Base-by-base conservation (phyloP, 2,113 vertebrate species). In the Stegastes partitus region DNA sequence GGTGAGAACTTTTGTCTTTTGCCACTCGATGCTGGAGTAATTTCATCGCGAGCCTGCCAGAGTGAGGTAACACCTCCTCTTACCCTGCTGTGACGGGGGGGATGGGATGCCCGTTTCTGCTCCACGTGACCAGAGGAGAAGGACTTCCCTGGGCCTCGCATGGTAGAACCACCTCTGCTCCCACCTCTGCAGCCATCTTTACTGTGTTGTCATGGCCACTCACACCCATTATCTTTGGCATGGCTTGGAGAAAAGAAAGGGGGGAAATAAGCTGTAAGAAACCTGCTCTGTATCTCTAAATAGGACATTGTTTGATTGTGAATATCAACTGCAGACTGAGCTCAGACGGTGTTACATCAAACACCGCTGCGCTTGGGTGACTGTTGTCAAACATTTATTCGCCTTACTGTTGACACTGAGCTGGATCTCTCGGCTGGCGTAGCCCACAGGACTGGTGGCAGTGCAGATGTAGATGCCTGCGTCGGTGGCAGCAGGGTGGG, bases 361-460 rank as follows among this genome's bases (percentile, higher is more conserved):
- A 76, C 67, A 56, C 19, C 15, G 56, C 31, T 37, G 11, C 76
- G 69, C 74, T 88, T 74, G 66, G 74, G 34, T 69, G 58, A 54
- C 57, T 74, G 67, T 11, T 50, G 56, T 81, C 2, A 15, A 42
- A 53, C 50, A 44, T 77, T 15, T 23, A 5, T 81, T 62, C 22
- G 42, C 3, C 96, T 95, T 93, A 99, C 98, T 96, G 90, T 96
- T 97, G 77, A 99, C 84, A 3, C 94, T 96, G 16, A 99, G 96
- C 81, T 94, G 88, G 89, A 95, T 89, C 91, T 97, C 96, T 68
- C 77, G 87, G 87, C 94, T 97, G 72, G 96, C 93, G 75, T 95
- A 96, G 23, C 98, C 98, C 51, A 94, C 96, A 0, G 91, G 4
- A 0, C 96, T 99, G 88, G 94, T 95, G 59, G 97, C 97, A 0